Evolutionary conservation across 2,888 invertebrate species (phyloP).

Genomic region (Oscheius myriophilus): DNA sequence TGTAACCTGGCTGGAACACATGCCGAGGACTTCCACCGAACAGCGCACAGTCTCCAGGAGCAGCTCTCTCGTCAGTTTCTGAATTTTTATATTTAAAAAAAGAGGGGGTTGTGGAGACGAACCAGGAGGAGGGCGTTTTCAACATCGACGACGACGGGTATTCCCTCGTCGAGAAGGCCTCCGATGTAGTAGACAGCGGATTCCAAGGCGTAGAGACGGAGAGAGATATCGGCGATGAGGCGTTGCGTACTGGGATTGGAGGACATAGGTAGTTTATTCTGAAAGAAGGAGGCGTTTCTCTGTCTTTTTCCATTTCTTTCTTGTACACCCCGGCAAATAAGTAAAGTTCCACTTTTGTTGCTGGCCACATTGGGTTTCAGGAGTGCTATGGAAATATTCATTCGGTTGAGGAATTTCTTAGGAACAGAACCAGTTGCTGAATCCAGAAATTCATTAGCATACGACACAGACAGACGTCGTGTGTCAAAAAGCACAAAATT

Average conservation of each 20-base stretch:
- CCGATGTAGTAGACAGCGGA: constrained; percentile 66
- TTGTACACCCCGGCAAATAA: too few species aligned
- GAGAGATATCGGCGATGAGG: constrained; percentile 44
- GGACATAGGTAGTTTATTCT: constrained; percentile 32
- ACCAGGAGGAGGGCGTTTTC: constrained; percentile 64
- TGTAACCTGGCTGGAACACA: constrained; percentile 46
- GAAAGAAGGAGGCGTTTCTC: neutral
- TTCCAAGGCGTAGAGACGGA: constrained; percentile 62
- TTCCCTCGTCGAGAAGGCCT: constrained; percentile 65
- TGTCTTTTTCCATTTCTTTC: too few species aligned
- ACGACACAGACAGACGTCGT: too few species aligned
- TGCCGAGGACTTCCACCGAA: constrained; percentile 56
- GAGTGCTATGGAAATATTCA: too few species aligned
- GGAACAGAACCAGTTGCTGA: too few species aligned
- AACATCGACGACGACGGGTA: constrained; percentile 63
- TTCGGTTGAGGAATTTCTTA: too few species aligned
- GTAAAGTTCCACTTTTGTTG: too few species aligned
- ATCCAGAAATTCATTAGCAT: too few species aligned
- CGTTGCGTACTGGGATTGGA: constrained; percentile 40
- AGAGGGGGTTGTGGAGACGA: neutral
- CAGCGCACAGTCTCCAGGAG: constrained; percentile 37
- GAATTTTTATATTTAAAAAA: constrained; percentile 12
- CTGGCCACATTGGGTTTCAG: too few species aligned
- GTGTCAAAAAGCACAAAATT: too few species aligned
- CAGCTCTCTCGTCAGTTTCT: constrained; percentile 41